Base-by-base conservation (phyloP, 2,888 invertebrate genomes). In the Melinopterus prodromus region DNA sequence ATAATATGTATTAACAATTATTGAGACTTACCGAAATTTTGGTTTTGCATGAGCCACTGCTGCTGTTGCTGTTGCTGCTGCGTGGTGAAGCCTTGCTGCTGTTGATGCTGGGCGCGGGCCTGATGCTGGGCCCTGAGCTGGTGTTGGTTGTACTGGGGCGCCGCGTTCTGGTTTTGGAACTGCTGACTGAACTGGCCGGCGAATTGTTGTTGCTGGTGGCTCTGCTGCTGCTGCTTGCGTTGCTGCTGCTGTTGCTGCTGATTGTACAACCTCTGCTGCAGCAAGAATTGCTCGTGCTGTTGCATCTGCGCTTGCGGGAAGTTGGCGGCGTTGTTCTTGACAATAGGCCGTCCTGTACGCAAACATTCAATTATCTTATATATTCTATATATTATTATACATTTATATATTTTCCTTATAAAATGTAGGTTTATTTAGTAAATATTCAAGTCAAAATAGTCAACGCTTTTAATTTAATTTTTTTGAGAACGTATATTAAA, bases 291-390 rank as follows among this genome's bases (percentile, higher is more conserved):
- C 80, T 89, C 88, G 38, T 88, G 86, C 70, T 85, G 84, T 38
- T 87, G 87, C 37, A 84, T 85, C 80, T 81, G 86, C 71, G 84
- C 85, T 77, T 89, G 88, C 79, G 90, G 87, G 82, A 87, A 88
- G 83, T 87, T 89, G 79, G 26, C 36, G 0, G 87, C 86, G 83
- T 90, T 90, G 14, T 91, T 92, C 86, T 92, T 92, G 69, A 92
- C 92, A 82, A 92, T 92, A 71, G 92, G 91, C 83, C 92, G 91
- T 83, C 92, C 92, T 88, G 84, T 26, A 26, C 26, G 26, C 78
- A 12, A 53, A 53, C n/a, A n/a, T n/a, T n/a, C n/a, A n/a, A n/a
- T n/a, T n/a, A n/a, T n/a, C n/a, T n/a, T n/a, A n/a, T n/a, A n/a
- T n/a, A n/a, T n/a, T n/a, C n/a, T n/a, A n/a, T n/a, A n/a, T 38